phyloP scores from a whole-genome alignment of 2,797 vertebrate genomes.

The Telmatherina bonti region DNA sequence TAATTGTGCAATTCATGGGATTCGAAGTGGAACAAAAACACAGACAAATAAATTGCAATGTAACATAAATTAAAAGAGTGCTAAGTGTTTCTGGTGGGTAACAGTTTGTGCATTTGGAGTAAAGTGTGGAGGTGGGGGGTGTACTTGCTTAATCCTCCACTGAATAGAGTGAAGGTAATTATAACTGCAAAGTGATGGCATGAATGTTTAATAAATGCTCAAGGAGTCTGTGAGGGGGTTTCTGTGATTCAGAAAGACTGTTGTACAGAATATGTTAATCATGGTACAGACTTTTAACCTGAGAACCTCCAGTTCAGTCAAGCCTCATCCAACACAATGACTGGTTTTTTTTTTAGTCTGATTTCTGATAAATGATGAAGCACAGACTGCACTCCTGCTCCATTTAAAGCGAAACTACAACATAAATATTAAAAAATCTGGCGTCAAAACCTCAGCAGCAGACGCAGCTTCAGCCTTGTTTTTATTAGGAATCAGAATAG shows the following conservation, averaged over 20 bases:
- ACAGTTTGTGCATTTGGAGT: not conserved
- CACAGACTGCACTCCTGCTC: not conserved
- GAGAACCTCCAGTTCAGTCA: not conserved
- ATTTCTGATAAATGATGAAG: not conserved
- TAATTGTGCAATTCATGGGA: not conserved
- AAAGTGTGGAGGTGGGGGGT: not conserved
- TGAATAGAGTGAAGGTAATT: not conserved
- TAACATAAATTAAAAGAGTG: not conserved
- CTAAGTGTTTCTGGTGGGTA: not conserved
- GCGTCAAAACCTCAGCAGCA: conserved; percentile 1
- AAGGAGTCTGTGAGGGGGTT: conserved; percentile 2
- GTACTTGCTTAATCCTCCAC: not conserved
- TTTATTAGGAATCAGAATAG: not conserved
- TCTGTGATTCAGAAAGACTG: conserved; percentile 7
- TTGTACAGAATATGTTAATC: not conserved
- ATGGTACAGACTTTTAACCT: not conserved
- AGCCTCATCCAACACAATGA: not conserved
- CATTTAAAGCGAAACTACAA: conserved; percentile 9
- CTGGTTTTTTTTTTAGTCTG: not conserved
- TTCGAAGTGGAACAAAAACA: not conserved
- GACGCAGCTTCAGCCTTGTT: conserved; percentile 12
- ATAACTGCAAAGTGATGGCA: conserved; percentile 33
- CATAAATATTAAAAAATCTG: conserved; percentile 1
- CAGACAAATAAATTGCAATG: not conserved
- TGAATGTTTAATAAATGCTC: conserved; percentile 33